phyloP scores from a whole-genome alignment of 2,888 invertebrate species.

The Acronicta leporina region DNA sequence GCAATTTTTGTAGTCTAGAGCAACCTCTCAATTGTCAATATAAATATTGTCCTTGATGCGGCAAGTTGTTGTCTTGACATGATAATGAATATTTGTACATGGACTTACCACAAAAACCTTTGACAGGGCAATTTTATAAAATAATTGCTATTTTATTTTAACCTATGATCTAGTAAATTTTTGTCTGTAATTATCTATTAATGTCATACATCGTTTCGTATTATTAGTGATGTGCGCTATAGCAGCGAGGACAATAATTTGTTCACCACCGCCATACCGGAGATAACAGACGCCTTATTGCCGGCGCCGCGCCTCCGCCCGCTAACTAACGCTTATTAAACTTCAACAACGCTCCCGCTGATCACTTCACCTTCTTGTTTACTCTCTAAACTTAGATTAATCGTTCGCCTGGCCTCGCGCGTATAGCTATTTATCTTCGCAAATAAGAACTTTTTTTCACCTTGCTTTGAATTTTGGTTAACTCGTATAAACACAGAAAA shows the following conservation, averaged over 20 bases:
- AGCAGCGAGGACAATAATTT: slow-evolving; percentile 72
- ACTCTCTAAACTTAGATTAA: slow-evolving; percentile 88
- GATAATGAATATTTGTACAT: too few relatives aligned
- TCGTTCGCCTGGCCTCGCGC: slow-evolving; percentile 77
- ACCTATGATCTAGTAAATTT: too few relatives aligned
- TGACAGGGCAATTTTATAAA: too few relatives aligned
- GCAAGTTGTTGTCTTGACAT: too few relatives aligned
- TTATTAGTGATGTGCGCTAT: slow-evolving; percentile 56
- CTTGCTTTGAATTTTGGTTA: slow-evolving; percentile 39
- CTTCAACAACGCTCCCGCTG: slow-evolving; percentile 86
- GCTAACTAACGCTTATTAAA: slow-evolving; percentile 89
- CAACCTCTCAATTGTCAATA: too few relatives aligned
- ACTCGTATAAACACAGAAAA: slow-evolving; percentile 28
- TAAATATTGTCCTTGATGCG: too few relatives aligned
- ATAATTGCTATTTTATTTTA: too few relatives aligned
- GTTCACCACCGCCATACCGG: slow-evolving; percentile 76
- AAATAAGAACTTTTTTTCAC: slow-evolving; percentile 60
- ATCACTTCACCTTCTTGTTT: slow-evolving; percentile 88
- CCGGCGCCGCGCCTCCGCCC: slow-evolving; percentile 75
- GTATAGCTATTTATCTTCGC: slow-evolving; percentile 74
- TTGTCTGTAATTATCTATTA: too few relatives aligned
- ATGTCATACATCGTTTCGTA: slow-evolving; percentile 9
- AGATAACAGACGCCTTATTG: slow-evolving; percentile 86
- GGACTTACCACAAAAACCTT: too few relatives aligned
- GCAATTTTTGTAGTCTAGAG: too few relatives aligned